Conservation (phyloP, 2,888 invertebrate species). For the Scaptomyza caliginosa region DNA sequence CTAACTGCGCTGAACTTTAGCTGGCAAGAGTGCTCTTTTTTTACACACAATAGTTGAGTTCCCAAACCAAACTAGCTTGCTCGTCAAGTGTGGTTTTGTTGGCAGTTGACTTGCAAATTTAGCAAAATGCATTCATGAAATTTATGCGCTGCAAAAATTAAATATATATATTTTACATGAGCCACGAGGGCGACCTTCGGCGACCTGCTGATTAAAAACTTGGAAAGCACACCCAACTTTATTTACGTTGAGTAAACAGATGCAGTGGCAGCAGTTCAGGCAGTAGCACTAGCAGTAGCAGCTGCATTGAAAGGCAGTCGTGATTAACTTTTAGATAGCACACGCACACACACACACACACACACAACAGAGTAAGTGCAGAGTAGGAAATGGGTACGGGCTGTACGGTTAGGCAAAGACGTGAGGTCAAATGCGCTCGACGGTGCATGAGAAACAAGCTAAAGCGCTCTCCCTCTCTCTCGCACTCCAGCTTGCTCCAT, state of each 20-base stretch:
- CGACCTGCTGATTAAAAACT: slow-evolving; percentile 67
- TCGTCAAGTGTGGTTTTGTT: background rate
- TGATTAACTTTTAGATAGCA: slow-evolving; percentile 69
- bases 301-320: slow-evolving; percentile 56
- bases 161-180: slow-evolving; percentile 74
- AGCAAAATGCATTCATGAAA: slow-evolving; percentile 68
- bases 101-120: too few relatives aligned
- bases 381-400: too few relatives aligned
- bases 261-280: slow-evolving; percentile 27
- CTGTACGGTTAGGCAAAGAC: slow-evolving; percentile 8
- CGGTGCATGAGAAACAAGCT: slow-evolving; percentile 18
- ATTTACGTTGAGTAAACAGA: slow-evolving; percentile 60
- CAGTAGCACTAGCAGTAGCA: slow-evolving; percentile 12
- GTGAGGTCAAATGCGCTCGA: slow-evolving; percentile 27
- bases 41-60: too few relatives aligned
- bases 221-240: slow-evolving; percentile 36
- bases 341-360: too few relatives aligned
- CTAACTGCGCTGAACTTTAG: too few relatives aligned
- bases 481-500: background rate
- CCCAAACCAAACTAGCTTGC: too few relatives aligned
- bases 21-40: too few relatives aligned
- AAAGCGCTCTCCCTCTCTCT: background rate
- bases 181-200: slow-evolving; percentile 42
- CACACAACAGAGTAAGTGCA: slow-evolving; percentile 12
- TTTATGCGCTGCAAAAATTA: slow-evolving; percentile 59